phyloP scores from a whole-genome alignment of 2,113 vertebrate species.

The Chaetodon auriga region DNA sequence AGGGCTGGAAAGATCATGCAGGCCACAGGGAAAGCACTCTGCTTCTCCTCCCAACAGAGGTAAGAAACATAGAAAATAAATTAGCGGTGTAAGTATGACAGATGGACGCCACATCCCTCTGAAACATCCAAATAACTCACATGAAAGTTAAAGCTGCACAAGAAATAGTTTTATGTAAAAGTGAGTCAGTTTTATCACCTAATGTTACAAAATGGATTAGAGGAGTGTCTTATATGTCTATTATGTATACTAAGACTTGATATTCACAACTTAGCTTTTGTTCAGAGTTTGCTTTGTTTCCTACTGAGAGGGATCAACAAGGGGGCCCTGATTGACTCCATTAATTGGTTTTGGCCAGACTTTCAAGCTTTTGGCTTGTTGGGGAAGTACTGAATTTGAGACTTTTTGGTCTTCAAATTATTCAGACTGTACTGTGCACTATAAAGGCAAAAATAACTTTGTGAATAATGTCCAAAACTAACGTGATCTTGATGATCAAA shows the following conservation, averaged over 20 bases:
- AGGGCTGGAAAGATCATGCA: conserved; percentile 99
- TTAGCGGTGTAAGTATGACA: too few relatives aligned
- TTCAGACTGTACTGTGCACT: neutral
- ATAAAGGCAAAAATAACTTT: neutral
- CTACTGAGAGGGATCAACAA: neutral
- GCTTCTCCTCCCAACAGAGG: conserved; percentile 99
- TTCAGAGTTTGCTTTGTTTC: neutral
- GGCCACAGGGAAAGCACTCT: conserved; percentile 96
- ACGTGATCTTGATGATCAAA: neutral
- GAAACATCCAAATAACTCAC: neutral
- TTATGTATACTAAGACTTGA: neutral
- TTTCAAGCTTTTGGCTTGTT: neutral
- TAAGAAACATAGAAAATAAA: conserved; percentile 54
- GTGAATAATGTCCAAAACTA: neutral
- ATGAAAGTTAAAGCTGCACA: neutral
- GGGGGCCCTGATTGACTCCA: neutral
- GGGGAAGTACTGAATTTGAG: neutral
- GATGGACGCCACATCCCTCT: too few relatives aligned
- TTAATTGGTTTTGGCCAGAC: neutral
- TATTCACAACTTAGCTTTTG: neutral
- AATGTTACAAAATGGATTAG: neutral
- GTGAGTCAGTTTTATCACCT: neutral
- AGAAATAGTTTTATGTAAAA: neutral
- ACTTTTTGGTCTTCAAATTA: neutral
- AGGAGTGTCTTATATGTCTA: too few relatives aligned